phyloP scores from a whole-genome alignment of 2,888 invertebrate genomes.

The Deroplatys truncata region DNA sequence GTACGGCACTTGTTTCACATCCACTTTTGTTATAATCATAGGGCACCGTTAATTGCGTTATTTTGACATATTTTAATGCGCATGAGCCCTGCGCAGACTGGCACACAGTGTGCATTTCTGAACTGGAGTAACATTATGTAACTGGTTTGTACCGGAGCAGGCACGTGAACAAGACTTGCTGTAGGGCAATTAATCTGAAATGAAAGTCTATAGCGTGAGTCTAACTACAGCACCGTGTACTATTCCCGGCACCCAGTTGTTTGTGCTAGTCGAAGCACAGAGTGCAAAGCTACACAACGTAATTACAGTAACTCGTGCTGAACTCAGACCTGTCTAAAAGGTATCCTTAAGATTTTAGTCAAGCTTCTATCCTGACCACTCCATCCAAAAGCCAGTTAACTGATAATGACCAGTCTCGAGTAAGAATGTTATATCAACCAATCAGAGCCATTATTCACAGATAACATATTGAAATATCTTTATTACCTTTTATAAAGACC shows the following conservation, averaged over 20 bases:
- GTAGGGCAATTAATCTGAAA: background rate
- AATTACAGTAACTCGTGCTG: too few species aligned
- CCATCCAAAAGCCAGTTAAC: too few species aligned
- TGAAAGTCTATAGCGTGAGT: background rate
- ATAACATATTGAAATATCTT: too few species aligned
- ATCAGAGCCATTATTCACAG: too few species aligned
- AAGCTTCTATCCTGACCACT: too few species aligned
- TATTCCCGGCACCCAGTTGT: background rate
- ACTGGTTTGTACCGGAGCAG: background rate
- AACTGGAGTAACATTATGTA: background rate
- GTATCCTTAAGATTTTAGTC: too few species aligned
- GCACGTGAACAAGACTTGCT: background rate
- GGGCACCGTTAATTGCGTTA: background rate
- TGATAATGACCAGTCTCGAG: too few species aligned
- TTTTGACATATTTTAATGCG: background rate
- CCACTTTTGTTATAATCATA: background rate
- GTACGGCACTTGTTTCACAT: background rate
- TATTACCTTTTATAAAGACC: too few species aligned
- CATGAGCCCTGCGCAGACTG: background rate
- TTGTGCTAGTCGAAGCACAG: background rate
- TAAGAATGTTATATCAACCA: too few species aligned
- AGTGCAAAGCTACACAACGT: too few species aligned
- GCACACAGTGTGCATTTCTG: background rate
- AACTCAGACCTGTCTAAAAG: too few species aligned
- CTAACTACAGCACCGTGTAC: background rate